Conservation (phyloP, 2,113 vertebrate genomes). For the Phrynocephalus versicolor region DNA sequence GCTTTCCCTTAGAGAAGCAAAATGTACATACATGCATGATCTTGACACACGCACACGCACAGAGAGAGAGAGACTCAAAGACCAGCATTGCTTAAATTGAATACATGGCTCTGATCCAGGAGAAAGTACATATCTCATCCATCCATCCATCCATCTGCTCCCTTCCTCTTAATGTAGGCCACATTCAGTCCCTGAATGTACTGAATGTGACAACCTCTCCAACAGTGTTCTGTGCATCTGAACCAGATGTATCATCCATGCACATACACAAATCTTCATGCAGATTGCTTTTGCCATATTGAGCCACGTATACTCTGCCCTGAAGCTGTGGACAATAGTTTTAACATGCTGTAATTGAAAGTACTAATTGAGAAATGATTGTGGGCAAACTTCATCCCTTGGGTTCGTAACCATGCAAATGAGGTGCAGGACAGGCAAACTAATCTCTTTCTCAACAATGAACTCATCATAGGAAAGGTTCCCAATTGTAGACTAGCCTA, state of each 20-base stretch:
- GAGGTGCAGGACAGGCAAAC: slow-evolving; percentile 22
- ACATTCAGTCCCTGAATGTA: too few species aligned
- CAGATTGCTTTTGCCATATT: not conserved
- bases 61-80: not conserved
- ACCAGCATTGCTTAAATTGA: too few species aligned
- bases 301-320: not conserved
- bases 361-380: slow-evolving; percentile 44
- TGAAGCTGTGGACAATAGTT: not conserved
- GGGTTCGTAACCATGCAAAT: slow-evolving; percentile 28
- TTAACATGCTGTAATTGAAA: slow-evolving; percentile 8
- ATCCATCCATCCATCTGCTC: too few species aligned
- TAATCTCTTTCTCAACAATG: slow-evolving; percentile 43
- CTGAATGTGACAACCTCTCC: not conserved
- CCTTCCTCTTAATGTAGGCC: too few species aligned
- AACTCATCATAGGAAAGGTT: slow-evolving; percentile 53
- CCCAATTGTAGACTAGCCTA: slow-evolving; percentile 50
- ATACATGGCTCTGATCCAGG: not conserved
- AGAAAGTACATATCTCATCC: not conserved
- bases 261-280: not conserved
- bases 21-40: too few species aligned
- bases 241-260: not conserved
- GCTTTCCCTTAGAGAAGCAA: too few species aligned
- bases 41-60: too few species aligned
- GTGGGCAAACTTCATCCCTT: slow-evolving; percentile 42
- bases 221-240: not conserved